Conservation (phyloP, 2,113 vertebrate species). For the Tichodroma muraria region DNA sequence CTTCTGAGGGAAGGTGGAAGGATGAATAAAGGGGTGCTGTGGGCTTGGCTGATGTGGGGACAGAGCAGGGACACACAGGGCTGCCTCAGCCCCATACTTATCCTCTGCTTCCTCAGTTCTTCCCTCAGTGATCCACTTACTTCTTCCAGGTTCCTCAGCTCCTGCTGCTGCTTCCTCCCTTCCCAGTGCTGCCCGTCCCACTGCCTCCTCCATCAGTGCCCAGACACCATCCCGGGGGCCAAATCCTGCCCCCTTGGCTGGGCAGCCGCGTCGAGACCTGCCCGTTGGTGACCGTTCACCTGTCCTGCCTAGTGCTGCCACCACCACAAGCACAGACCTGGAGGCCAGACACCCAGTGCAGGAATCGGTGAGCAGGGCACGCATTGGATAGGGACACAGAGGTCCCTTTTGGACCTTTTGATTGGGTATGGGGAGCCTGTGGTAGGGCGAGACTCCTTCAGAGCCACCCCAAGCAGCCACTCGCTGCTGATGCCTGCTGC, state of each 20-base stretch:
- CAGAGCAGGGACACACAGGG: not conserved
- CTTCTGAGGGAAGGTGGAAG: not conserved
- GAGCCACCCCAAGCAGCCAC: not conserved
- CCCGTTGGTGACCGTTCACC: accelerated
- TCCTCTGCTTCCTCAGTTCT: not conserved
- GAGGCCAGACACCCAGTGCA: not conserved
- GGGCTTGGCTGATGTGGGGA: not conserved
- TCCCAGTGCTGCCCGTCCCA: accelerated
- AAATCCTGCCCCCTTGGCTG: accelerated
- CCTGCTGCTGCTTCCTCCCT: not conserved
- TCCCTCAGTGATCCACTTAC: accelerated
- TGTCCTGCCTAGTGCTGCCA: not conserved
- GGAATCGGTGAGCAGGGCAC: not conserved
- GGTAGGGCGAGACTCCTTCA: not conserved
- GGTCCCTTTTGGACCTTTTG: not conserved
- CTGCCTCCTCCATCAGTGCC: accelerated
- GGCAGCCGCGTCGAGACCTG: accelerated
- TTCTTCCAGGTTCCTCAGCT: not conserved
- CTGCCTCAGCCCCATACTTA: accelerated
- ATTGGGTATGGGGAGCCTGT: not conserved
- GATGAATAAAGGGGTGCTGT: not conserved
- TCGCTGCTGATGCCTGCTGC: accelerated
- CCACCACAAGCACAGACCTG: accelerated
- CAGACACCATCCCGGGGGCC: accelerated
- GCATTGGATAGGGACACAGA: accelerated